These are phyloP conservation scores for Myrmecophaga tridactyla DNA, from an alignment of 2,113 vertebrate genomes.

Conservation along the genomic window DNA sequence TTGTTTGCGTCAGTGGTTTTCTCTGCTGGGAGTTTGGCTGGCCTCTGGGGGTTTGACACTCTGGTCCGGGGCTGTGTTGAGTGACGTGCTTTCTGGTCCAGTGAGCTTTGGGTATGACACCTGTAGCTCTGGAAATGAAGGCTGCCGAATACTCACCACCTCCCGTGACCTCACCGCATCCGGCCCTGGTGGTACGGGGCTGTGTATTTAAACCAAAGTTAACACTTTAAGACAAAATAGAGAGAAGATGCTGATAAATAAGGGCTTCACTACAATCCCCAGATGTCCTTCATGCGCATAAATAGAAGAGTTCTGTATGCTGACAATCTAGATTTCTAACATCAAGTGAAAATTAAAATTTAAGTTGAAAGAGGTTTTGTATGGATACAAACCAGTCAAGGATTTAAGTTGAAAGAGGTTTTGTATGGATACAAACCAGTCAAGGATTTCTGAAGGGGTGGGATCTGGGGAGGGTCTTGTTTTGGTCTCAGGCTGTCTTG, in stretches of 20 bases:
- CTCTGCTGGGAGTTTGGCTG: neutral
- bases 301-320: neutral
- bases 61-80: neutral
- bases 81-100: neutral
- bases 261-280: neutral
- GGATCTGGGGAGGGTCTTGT: neutral
- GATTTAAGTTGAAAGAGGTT: neutral
- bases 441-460: neutral
- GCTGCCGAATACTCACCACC: neutral
- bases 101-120: neutral
- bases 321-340: neutral
- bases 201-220: neutral
- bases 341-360: neutral
- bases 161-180: neutral
- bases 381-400: neutral
- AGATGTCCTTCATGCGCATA: neutral
- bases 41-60: neutral
- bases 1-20: constrained; percentile 2
- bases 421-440: neutral
- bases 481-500: neutral
- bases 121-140: neutral
- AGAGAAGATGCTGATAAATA: neutral
- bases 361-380: neutral
- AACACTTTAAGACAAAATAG: neutral
- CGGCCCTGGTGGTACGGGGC: too few relatives aligned